Evolutionary conservation across 2,888 invertebrate genomes (phyloP).

Genomic region (Gastracanthus pulcherrimus): DNA sequence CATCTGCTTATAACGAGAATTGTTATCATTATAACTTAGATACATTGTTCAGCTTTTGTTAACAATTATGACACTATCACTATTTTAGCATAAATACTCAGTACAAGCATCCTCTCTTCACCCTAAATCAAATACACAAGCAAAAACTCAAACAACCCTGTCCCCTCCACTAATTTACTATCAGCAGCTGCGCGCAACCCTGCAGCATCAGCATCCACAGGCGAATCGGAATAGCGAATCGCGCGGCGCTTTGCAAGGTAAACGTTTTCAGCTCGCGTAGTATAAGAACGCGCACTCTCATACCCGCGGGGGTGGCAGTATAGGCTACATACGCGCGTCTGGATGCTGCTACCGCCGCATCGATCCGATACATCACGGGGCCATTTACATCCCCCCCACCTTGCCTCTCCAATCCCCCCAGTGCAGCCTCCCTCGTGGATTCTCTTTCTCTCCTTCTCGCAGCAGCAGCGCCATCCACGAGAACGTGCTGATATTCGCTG

Average conservation of each 20-base stretch:
- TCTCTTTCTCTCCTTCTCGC: not conserved
- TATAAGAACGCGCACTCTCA: too few relatives aligned
- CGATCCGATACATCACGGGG: conserved; percentile 78
- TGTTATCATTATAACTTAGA: too few relatives aligned
- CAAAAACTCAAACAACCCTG: too few relatives aligned
- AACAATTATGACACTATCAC: too few relatives aligned
- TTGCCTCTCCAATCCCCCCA: too few relatives aligned
- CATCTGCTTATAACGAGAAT: too few relatives aligned
- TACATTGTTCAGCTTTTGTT: too few relatives aligned
- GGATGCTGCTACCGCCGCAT: conserved; percentile 75
- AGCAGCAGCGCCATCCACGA: conserved; percentile 10
- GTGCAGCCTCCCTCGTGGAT: conserved; percentile 55
- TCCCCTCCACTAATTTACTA: too few relatives aligned
- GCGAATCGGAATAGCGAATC: not conserved
- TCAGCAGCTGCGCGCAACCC: not conserved
- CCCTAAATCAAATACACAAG: too few relatives aligned
- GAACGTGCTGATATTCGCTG: not conserved
- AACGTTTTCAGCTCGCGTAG: conserved; percentile 77
- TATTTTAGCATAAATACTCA: too few relatives aligned
- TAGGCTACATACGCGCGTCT: conserved; percentile 66
- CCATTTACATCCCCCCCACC: conserved; percentile 77
- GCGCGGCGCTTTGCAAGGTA: conserved; percentile 60
- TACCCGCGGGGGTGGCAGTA: conserved; percentile 60
- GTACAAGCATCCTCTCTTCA: too few relatives aligned
- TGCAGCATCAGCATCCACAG: too few relatives aligned